These are phyloP conservation scores for Ahaetulla prasina DNA, from an alignment of 2,113 vertebrate genomes.

Conservation along the genomic window DNA sequence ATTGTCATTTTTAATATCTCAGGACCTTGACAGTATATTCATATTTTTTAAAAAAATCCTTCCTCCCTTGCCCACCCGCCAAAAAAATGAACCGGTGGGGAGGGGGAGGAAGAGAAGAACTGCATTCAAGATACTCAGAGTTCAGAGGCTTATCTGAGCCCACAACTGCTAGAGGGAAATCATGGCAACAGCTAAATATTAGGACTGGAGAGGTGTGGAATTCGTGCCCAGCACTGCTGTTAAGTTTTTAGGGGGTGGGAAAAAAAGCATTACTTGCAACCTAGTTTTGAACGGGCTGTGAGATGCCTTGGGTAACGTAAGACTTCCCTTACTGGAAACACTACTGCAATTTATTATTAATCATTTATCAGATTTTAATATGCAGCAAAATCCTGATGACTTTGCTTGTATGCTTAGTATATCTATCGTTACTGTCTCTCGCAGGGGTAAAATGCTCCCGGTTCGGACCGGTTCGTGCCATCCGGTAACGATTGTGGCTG, in stretches of 20 bases:
- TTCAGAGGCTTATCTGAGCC: constrained; percentile 36
- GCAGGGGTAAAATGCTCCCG: too few relatives aligned
- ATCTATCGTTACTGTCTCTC: background rate
- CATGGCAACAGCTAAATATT: constrained; percentile 57
- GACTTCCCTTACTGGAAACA: constrained; percentile 44
- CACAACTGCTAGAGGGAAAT: constrained; percentile 44
- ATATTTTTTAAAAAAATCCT: constrained; percentile 60
- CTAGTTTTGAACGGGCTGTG: constrained; percentile 29
- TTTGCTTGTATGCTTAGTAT: background rate
- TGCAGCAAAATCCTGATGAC: background rate
- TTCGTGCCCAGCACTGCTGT: constrained; percentile 43
- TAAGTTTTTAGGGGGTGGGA: constrained; percentile 16
- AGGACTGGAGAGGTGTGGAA: constrained; percentile 53
- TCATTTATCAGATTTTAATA: constrained; percentile 47
- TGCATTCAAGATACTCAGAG: constrained; percentile 52
- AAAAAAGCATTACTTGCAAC: constrained; percentile 34
- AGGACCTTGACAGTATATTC: constrained; percentile 76
- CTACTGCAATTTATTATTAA: constrained; percentile 39
- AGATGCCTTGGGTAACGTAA: constrained; percentile 35
- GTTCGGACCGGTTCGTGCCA: too few relatives aligned
- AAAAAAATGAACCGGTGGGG: background rate
- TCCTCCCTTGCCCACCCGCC: background rate
- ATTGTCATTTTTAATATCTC: constrained; percentile 85
- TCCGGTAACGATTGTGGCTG: too few relatives aligned
- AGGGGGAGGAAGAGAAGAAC: constrained; percentile 3